phyloP scores from a whole-genome alignment of 2,888 invertebrate genomes.

The Micoletzkya japonica region DNA sequence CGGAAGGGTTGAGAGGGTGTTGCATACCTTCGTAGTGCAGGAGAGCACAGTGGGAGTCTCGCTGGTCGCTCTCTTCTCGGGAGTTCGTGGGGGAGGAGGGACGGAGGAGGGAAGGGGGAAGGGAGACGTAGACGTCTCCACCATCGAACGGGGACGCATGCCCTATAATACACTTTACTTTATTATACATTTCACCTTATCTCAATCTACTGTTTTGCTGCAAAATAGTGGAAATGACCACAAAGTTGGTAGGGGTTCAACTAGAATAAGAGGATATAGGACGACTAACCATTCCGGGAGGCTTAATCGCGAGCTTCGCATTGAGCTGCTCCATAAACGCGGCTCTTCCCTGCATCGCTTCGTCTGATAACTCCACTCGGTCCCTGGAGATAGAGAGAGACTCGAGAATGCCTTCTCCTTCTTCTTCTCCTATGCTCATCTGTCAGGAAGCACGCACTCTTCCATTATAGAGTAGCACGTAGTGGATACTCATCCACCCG shows the following conservation, averaged over 20 bases:
- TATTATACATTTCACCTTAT: background rate
- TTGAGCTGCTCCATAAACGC: slow-evolving; percentile 25
- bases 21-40: too few relatives aligned
- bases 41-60: too few relatives aligned
- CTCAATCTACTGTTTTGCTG: background rate
- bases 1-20: too few relatives aligned
- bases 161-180: background rate
- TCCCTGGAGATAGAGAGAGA: too few relatives aligned
- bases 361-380: background rate
- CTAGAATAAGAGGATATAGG: too few relatives aligned
- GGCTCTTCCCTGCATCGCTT: slow-evolving; percentile 9
- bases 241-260: background rate
- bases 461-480: background rate
- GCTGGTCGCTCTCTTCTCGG: slow-evolving; percentile 9
- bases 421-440: background rate
- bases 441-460: background rate
- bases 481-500: too few relatives aligned
- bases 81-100: too few relatives aligned
- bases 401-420: background rate
- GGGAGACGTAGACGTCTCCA: slow-evolving; percentile 14
- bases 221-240: background rate
- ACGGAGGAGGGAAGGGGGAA: slow-evolving; percentile 10
- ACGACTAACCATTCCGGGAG: background rate
- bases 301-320: slow-evolving; percentile 18
- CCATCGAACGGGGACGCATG: slow-evolving; percentile 16